Percentiles rank a stretch among this genome's conserved stretches.
Evolutionary conservation across 2,797 vertebrate species (phyloP).

Genomic region (Sebastes diaconus): DNA sequence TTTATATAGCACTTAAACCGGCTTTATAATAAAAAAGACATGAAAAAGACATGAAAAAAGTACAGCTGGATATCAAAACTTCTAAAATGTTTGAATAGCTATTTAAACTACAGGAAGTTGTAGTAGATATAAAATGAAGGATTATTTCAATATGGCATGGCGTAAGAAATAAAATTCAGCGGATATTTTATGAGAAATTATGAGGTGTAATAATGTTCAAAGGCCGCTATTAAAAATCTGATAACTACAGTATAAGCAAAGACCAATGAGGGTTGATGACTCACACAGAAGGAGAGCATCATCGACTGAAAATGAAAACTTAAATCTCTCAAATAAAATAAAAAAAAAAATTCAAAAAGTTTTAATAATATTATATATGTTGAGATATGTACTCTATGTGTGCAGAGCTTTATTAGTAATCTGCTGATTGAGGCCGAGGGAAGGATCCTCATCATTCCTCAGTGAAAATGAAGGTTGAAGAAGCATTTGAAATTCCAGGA

Average conservation of each 20-base stretch:
- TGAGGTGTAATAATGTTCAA: not conserved
- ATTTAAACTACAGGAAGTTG: not conserved
- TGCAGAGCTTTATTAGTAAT: not conserved
- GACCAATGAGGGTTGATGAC: not conserved
- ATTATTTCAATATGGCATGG: not conserved
- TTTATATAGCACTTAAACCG: too few species aligned
- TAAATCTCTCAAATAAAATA: not conserved
- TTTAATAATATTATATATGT: not conserved
- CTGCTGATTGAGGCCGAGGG: not conserved
- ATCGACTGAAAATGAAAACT: not conserved
- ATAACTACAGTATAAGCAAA: not conserved
- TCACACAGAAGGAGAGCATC: not conserved
- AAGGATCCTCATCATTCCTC: not conserved
- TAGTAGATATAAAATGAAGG: not conserved
- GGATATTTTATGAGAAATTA: not conserved
- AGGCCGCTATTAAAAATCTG: not conserved
- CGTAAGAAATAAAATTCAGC: not conserved
- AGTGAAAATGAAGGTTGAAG: not conserved
- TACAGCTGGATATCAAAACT: not conserved
- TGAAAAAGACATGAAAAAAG: not conserved
- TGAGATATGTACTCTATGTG: not conserved
- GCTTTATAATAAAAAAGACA: too few species aligned
- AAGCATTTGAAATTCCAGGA: conserved; percentile 28
- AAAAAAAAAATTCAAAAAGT: not conserved
- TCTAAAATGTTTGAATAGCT: not conserved